A percentile compares a stretch with the other conserved stretches of the same genome.
Evolutionary conservation across 2,888 invertebrate species (phyloP).

Genomic region (Apotomis capreana): DNA sequence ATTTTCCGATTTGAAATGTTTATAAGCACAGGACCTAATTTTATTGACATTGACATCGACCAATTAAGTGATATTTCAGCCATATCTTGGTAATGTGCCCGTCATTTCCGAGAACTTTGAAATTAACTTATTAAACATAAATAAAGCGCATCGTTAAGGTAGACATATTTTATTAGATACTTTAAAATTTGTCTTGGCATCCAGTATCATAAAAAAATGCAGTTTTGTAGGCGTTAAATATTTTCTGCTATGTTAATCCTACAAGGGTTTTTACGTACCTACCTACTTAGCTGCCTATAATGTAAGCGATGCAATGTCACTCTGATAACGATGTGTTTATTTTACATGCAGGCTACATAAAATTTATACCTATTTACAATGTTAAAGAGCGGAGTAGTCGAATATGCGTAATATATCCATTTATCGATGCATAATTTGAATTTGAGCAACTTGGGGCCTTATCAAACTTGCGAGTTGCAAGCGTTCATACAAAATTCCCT

Average conservation of each 20-base stretch:
- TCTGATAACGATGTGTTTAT: constrained; percentile 2
- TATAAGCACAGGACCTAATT: not conserved
- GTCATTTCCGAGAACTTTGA: too few species aligned
- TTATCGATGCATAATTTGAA: not conserved
- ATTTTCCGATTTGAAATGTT: not conserved
- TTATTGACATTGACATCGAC: too few species aligned
- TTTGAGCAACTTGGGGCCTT: not conserved
- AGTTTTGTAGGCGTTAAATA: not conserved
- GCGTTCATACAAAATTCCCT: too few species aligned
- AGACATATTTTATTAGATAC: too few species aligned
- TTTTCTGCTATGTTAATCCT: not conserved
- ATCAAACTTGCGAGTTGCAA: too few species aligned
- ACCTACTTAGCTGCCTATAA: not conserved
- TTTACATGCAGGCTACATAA: not conserved
- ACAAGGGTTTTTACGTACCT: not conserved
- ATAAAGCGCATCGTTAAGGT: too few species aligned
- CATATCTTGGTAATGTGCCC: too few species aligned
- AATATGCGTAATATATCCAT: not conserved
- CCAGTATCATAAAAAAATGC: not conserved
- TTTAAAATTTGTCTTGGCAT: too few species aligned
- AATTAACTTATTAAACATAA: too few species aligned
- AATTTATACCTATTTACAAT: not conserved
- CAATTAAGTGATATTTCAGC: too few species aligned
- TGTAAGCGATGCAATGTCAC: not conserved
- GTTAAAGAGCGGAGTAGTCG: not conserved